Conservation (phyloP, 92 coral and sea anemone species). For the Hydrozoanthus gracilis region DNA sequence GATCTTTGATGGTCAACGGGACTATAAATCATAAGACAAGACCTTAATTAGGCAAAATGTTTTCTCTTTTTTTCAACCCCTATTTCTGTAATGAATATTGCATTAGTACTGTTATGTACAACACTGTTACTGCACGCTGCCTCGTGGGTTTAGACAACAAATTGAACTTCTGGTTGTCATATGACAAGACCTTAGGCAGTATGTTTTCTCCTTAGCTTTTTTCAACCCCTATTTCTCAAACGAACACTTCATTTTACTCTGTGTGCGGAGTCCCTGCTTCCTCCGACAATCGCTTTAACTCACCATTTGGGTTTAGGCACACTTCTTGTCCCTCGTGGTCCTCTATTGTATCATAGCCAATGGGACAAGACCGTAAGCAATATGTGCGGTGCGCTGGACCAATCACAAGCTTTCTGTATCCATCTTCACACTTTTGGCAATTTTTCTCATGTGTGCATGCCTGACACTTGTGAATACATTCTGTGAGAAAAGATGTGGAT, state of each 20-base stretch:
- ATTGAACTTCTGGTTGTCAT: too few species aligned
- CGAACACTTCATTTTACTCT: background rate
- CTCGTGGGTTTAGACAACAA: too few species aligned
- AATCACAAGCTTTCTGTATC: conserved; percentile 1
- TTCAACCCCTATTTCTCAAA: background rate
- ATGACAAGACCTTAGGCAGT: too few species aligned
- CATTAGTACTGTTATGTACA: too few species aligned
- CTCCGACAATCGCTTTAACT: background rate
- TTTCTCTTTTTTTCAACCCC: too few species aligned
- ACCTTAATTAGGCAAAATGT: too few species aligned
- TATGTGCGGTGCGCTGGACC: background rate
- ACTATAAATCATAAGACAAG: too few species aligned
- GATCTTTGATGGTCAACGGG: too few species aligned
- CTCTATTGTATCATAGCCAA: conserved; percentile 41
- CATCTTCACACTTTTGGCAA: conserved; percentile 21
- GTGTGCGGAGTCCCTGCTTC: background rate
- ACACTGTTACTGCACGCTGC: too few species aligned
- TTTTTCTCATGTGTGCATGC: conserved; percentile 17
- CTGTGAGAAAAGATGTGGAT: background rate
- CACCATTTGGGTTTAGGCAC: conserved; percentile 32
- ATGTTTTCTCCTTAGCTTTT: too few species aligned
- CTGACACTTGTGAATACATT: conserved; percentile 24
- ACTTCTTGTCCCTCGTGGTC: conserved; percentile 26
- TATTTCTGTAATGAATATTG: too few species aligned
- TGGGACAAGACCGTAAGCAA: conserved; percentile 25